These are phyloP conservation scores for Oncorhynchus gorbuscha DNA, from an alignment of 2,113 vertebrate genomes.

Conservation along the genomic window DNA sequence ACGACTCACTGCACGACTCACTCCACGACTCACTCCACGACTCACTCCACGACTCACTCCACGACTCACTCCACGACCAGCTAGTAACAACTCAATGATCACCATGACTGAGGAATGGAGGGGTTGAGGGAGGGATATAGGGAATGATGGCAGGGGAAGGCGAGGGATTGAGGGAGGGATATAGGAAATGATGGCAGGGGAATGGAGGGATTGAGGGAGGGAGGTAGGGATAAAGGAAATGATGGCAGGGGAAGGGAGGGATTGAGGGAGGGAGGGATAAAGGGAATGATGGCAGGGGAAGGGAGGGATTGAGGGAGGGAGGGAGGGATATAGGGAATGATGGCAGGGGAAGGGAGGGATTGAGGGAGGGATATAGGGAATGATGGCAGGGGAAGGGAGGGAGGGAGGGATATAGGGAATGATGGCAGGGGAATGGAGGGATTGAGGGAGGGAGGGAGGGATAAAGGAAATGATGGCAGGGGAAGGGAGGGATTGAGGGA, in stretches of 20 bases:
- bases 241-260: not conserved
- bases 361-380: no score
- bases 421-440: no score
- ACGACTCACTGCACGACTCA: constrained; percentile 29
- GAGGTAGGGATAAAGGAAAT: no score
- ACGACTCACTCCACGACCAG: constrained; percentile 24
- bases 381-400: no score
- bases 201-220: not conserved
- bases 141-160: constrained; percentile 10
- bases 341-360: not conserved
- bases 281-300: not conserved
- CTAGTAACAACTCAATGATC: constrained; percentile 4
- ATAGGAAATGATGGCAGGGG: constrained; percentile 16
- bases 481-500: no score
- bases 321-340: no score
- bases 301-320: not conserved
- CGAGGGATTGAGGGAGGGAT: constrained; percentile 6
- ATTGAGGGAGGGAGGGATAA: no score
- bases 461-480: no score
- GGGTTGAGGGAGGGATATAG: not conserved
- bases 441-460: no score
- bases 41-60: constrained; percentile 13
- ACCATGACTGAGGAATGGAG: not conserved
- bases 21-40: constrained; percentile 24
- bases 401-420: no score